Evolutionary conservation across 2,113 vertebrate species (phyloP).

Genomic region (Platichthys stellatus): DNA sequence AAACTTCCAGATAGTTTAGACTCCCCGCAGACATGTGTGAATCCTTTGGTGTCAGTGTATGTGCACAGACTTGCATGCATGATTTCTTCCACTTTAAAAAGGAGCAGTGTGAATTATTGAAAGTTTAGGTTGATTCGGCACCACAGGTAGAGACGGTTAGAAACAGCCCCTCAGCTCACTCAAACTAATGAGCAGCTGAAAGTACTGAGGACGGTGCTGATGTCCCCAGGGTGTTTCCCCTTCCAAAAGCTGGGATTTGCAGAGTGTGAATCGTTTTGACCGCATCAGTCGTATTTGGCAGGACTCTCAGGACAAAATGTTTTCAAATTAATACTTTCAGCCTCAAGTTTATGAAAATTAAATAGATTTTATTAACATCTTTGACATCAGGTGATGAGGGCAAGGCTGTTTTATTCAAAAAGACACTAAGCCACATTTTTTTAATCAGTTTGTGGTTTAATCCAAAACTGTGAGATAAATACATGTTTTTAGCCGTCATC

Average conservation of each 20-base stretch:
- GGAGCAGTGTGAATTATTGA: conserved; percentile 57
- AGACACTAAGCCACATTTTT: too few species aligned
- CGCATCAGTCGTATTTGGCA: neutral
- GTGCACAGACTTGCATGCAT: neutral
- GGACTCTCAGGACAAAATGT: too few species aligned
- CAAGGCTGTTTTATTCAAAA: too few species aligned
- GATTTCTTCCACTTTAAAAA: conserved; percentile 20
- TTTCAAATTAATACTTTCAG: neutral
- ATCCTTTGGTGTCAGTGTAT: conserved; percentile 16
- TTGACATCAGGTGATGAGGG: neutral
- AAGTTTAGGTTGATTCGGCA: neutral
- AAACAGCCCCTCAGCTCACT: conserved; percentile 7
- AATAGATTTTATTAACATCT: neutral
- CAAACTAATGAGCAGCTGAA: conserved; percentile 20
- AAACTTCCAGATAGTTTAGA: conserved; percentile 1
- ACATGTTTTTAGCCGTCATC: too few species aligned
- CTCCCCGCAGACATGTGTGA: conserved; percentile 11
- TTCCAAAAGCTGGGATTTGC: neutral
- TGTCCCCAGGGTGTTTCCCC: conserved; percentile 3
- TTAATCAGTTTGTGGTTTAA: too few species aligned
- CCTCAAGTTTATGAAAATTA: neutral
- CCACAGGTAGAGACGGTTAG: neutral
- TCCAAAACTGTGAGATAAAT: too few species aligned
- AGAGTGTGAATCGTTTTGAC: conserved; percentile 11
- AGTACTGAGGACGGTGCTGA: neutral